Base-by-base conservation (phyloP, 2,797 vertebrate species). In the Oophaga sylvatica region DNA sequence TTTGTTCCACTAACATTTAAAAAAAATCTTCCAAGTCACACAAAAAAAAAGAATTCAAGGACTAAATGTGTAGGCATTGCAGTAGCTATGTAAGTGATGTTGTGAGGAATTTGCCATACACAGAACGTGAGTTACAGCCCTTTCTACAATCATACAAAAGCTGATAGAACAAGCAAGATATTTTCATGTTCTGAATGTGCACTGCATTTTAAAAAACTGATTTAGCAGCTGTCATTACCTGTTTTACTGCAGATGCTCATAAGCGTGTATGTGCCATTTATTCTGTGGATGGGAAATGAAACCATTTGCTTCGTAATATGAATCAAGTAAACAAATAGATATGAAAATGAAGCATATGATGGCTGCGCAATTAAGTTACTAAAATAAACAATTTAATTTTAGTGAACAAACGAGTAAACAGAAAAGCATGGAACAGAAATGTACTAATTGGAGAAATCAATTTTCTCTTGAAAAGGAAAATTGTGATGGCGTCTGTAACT, bases 191-290 rank as follows among this genome's bases (percentile, higher is more conserved):
- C 67, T 75, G 56, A 19, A 53, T 83, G 26, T 62, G 68, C n/a
- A 75, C 22, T 62, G 82, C 7, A 62, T 84, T 83, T 83, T 5
- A 60, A 60, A 83, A 41, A 31, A 45, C 8, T 60, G 68, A 60
- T 75, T 60, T 84, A 76, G 62, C 62, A 86, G 76, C 84, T 80
- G 75, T 56, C 76, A 68, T 57, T 86, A 86, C 75, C 84, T 85
- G 75, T 78, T 78, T 78, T 85, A n/a, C 73, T 77, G 83, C 83
- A 20, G 41, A 31, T 78, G 60, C 83, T 67, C 57, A 31, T 77
- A 45, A 85, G 35, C 73, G n/a, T 56, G 22, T n/a, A 62, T 65
- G 19, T 85, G 75, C 68, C 45, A 86, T 79, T 84, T 78, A 70
- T 79, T 80, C 62, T 29, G 29, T 59, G 48, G 53, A 79, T 56